These are phyloP conservation scores for Oenanthe melanoleuca DNA, from an alignment of 2,113 vertebrate species.

Conservation along the genomic window DNA sequence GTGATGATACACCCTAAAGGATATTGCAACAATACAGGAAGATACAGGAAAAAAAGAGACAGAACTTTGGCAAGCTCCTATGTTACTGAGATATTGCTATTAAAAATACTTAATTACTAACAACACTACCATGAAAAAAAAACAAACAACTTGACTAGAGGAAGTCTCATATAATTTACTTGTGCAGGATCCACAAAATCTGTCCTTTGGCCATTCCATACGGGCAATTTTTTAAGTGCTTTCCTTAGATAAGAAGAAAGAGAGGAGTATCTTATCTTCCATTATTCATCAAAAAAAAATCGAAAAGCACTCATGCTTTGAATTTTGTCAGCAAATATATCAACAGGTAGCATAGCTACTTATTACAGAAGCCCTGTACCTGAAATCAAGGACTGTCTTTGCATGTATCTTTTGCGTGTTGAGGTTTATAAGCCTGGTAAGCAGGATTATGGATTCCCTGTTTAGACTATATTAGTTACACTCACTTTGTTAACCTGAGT, in stretches of 20 bases:
- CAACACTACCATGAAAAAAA: background rate
- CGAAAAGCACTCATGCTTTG: background rate
- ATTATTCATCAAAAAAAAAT: background rate
- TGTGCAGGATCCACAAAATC: background rate
- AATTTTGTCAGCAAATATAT: slow-evolving; percentile 2
- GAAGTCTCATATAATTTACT: background rate
- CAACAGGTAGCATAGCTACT: background rate
- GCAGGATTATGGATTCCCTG: background rate
- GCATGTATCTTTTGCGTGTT: background rate
- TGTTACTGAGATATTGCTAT: background rate
- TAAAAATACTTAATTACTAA: slow-evolving; percentile 35
- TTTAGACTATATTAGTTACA: background rate
- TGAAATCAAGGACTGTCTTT: background rate
- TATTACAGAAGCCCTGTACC: background rate
- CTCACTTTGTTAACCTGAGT: background rate
- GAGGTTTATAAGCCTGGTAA: background rate
- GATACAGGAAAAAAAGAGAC: background rate
- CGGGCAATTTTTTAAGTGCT: background rate
- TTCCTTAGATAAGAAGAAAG: background rate
- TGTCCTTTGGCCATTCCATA: slow-evolving; percentile 11
- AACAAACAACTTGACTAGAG: background rate
- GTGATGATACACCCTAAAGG: background rate
- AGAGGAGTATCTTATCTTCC: background rate
- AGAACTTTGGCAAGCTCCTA: background rate
- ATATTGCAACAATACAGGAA: background rate